Evolutionary conservation across 2,113 vertebrate species (phyloP).

Genomic region (Odobenus rosmarus): DNA sequence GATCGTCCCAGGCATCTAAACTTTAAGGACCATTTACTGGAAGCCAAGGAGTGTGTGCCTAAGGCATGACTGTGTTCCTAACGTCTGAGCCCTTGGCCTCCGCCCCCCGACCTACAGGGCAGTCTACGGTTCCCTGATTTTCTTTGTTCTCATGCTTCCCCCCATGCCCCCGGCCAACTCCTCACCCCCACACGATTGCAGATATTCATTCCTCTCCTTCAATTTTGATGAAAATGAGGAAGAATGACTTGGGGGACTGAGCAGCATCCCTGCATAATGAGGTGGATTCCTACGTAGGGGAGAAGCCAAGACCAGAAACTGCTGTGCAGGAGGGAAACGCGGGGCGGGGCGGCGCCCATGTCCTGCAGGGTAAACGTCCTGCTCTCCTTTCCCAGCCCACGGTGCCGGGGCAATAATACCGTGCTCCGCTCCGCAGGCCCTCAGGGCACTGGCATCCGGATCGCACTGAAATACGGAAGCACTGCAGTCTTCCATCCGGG

Average conservation of each 20-base stretch:
- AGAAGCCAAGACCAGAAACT: neutral
- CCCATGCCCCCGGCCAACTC: too few relatives aligned
- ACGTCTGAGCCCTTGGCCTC: neutral
- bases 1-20: accelerated
- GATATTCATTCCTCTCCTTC: neutral
- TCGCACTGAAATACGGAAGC: neutral
- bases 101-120: neutral
- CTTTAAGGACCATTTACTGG: neutral
- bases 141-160: neutral
- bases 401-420: accelerated
- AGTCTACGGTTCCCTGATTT: neutral
- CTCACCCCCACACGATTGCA: neutral
- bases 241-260: neutral
- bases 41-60: neutral
- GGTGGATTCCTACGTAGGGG: too few relatives aligned
- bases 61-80: neutral
- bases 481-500: neutral
- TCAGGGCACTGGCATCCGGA: neutral
- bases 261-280: neutral
- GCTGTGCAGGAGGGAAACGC: accelerated
- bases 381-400: neutral
- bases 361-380: neutral
- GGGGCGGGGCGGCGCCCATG: neutral
- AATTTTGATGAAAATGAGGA: neutral
- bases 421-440: neutral